These are phyloP conservation scores for Crocallis elinguaria DNA, from an alignment of 2,888 invertebrate genomes.

Conservation along the genomic window DNA sequence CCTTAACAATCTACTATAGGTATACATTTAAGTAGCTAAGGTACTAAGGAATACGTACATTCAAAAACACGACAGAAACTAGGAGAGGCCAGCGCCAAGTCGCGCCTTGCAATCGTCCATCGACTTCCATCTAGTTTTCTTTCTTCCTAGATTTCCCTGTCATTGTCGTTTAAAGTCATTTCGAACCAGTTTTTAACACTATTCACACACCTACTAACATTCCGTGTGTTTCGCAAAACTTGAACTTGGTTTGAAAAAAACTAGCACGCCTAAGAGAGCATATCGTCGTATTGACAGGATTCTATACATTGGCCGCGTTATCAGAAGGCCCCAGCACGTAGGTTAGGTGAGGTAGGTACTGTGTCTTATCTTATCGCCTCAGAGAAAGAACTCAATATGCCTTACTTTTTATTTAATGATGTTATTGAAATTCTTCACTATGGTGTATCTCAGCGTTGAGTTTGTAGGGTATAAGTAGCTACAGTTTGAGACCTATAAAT, in stretches of 20 bases:
- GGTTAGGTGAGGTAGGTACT: too few species aligned
- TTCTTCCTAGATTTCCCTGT: conserved; percentile 50
- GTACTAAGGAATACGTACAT: conserved; percentile 70
- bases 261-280: conserved; percentile 53
- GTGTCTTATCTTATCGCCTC: conserved; percentile 77
- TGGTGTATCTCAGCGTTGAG: too few species aligned
- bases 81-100: conserved; percentile 77
- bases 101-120: conserved; percentile 54
- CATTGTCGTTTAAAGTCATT: conserved; percentile 26
- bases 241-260: conserved; percentile 45
- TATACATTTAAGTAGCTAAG: too few species aligned
- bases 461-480: too few species aligned
- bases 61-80: conserved; percentile 66
- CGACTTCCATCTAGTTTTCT: conserved; percentile 70
- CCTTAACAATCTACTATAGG: too few species aligned
- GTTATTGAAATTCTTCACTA: too few species aligned
- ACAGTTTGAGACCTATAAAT: too few species aligned
- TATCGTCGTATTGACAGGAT: conserved; percentile 74
- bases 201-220: conserved; percentile 21
- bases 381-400: conserved; percentile 56
- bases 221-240: neutral
- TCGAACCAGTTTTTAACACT: conserved; percentile 13
- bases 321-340: conserved; percentile 65
- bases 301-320: conserved; percentile 69
- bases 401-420: neutral